phyloP scores from a whole-genome alignment of 2,797 vertebrate species.

The Chelidonichthys spinosus region DNA sequence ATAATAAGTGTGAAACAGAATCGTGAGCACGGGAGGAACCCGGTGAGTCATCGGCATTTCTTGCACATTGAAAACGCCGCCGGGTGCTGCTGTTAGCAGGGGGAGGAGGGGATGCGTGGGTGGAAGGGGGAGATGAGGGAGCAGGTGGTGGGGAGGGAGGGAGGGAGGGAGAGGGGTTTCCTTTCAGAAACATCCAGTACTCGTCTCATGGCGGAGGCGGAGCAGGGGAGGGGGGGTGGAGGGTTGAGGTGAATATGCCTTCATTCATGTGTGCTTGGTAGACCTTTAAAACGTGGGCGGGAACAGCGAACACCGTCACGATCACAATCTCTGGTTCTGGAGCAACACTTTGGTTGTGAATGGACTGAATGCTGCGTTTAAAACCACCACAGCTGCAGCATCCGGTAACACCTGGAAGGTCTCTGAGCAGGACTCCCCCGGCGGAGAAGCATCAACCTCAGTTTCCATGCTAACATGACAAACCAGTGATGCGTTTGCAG shows the following conservation, averaged over 20 bases:
- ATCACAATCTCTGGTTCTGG: conserved; percentile 24
- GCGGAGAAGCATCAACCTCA: neutral
- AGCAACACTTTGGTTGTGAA: conserved; percentile 51
- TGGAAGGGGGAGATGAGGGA: conserved; percentile 48
- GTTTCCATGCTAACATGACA: neutral
- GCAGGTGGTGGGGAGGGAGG: conserved; percentile 36
- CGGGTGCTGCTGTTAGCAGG: conserved; percentile 69
- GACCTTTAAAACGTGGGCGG: conserved; percentile 44
- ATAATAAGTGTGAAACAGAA: conserved; percentile 73
- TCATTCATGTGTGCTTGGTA: conserved; percentile 57
- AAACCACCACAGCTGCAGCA: neutral
- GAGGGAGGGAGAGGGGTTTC: conserved; percentile 53
- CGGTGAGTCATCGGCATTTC: conserved; percentile 81
- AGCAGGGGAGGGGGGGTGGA: conserved; percentile 27
- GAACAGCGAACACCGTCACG: conserved; percentile 32
- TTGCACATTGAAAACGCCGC: conserved; percentile 59
- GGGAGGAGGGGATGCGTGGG: conserved; percentile 54
- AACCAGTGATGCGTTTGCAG: neutral
- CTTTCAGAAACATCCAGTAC: conserved; percentile 64
- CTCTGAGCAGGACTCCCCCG: neutral
- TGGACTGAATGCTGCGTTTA: conserved; percentile 22
- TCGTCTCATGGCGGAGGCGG: conserved; percentile 25
- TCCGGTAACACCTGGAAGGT: neutral
- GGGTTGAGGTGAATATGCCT: conserved; percentile 29
- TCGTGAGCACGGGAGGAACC: conserved; percentile 67